Evolutionary conservation across 2,888 invertebrate species (phyloP).

Genomic region (Apodemia mormo): DNA sequence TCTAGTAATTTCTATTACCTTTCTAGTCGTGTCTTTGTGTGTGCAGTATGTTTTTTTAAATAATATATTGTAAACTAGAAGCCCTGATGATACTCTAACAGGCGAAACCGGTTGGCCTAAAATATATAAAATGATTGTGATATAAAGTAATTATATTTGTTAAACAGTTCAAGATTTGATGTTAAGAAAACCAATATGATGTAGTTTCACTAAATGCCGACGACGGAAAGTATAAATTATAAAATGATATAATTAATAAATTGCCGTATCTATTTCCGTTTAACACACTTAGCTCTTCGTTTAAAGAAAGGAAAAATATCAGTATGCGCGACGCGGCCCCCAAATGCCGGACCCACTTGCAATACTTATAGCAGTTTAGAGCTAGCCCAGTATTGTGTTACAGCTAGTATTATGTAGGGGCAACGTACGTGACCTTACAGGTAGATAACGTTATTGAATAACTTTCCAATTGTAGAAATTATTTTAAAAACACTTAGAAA

Average conservation of each 20-base stretch:
- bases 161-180: no score
- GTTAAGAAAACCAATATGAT: no score
- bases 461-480: background rate
- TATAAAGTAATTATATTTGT: no score
- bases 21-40: no score
- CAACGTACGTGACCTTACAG: constrained; percentile 51
- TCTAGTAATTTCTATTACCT: no score
- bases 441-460: constrained; percentile 15
- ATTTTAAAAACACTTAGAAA: constrained; percentile 9
- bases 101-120: no score
- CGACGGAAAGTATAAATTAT: no score
- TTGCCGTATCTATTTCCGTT: constrained; percentile 38
- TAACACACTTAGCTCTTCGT: background rate
- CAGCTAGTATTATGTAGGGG: constrained; percentile 58
- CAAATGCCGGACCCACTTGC: constrained; percentile 71
- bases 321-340: constrained; percentile 60
- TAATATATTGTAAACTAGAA: no score
- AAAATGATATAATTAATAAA: background rate
- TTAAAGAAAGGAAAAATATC: constrained; percentile 42
- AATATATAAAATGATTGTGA: no score
- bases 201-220: no score
- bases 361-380: constrained; percentile 77
- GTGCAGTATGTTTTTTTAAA: no score
- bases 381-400: constrained; percentile 70
- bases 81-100: no score